Evolutionary conservation across 2,888 invertebrate species (phyloP).

Genomic region (Nebria brevicollis): DNA sequence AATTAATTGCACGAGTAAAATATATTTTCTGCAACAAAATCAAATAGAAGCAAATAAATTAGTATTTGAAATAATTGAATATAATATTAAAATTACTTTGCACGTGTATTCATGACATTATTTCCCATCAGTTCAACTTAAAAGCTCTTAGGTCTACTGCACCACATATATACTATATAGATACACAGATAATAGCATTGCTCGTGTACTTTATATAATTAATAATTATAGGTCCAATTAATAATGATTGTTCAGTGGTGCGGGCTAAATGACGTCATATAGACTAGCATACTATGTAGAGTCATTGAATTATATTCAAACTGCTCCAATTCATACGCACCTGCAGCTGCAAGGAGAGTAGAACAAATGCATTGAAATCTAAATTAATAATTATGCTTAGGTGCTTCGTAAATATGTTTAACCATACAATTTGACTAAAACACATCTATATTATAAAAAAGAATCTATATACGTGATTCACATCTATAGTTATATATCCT

Average conservation of each 20-base stretch:
- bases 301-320: neutral
- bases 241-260: constrained; percentile 33
- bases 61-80: too few species aligned
- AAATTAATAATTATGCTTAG: too few species aligned
- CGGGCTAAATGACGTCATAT: constrained; percentile 30
- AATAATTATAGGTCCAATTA: constrained; percentile 44
- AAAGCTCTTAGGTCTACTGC: neutral
- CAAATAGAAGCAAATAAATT: too few species aligned
- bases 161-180: neutral
- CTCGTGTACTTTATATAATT: constrained; percentile 32
- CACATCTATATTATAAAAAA: too few species aligned
- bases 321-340: neutral
- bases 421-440: too few species aligned
- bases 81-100: neutral
- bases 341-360: neutral
- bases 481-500: too few species aligned
- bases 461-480: too few species aligned
- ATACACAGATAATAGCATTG: constrained; percentile 13
- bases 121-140: neutral
- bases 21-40: too few species aligned
- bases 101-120: neutral
- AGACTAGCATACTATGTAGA: neutral
- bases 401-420: too few species aligned
- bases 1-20: too few species aligned
- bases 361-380: too few species aligned